Base-by-base conservation (phyloP, 2,888 invertebrate genomes). In the Melieria omissa region DNA sequence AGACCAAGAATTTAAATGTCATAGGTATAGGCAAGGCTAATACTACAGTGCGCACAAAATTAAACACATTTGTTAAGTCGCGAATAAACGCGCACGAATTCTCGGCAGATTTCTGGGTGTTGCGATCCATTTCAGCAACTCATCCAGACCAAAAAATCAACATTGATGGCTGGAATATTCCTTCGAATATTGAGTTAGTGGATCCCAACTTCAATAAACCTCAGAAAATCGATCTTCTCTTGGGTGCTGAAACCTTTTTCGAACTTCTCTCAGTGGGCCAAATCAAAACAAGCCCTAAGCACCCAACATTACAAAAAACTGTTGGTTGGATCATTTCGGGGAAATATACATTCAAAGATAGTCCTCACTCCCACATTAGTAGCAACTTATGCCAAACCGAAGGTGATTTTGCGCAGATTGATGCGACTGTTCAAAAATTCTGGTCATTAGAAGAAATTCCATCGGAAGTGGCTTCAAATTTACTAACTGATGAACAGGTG, bases 101-200 rank as follows among this genome's bases (percentile, higher is more conserved):
- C 29, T 29, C 29, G 29, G 29, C 29, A 29, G 29, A 29, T 29
- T 29, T 29, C 29, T 29, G 29, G 29, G 29, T 29, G 29, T 29
- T 74, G 16, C 71, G 75, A 3, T 75, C 68, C 8, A 79, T 77
- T 4, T 76, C 75, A 3, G 74, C 72, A 12, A 64, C 76, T 54
- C 77, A 77, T 12, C 78, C 77, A n/a, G 70, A 68, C 54, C 61
- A 64, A 8, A 72, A 68, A 4, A 4, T 76, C 16, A 52, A 74
- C 9, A 58, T 62, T 45, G 29, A 70, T 41, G 44, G 42, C 0
- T 76, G 75, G 61, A 72, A 42, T 7, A 55, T 52, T 52, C 72
- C 41, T 12, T 5, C 47, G 7, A 76, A 74, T 9, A 70, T 44
- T 46, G 62, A 7, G 9, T 68, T 74, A 5, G 72, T 73, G 10